Evolutionary conservation across 2,888 invertebrate genomes (phyloP).

Genomic region (Heliconius sara): DNA sequence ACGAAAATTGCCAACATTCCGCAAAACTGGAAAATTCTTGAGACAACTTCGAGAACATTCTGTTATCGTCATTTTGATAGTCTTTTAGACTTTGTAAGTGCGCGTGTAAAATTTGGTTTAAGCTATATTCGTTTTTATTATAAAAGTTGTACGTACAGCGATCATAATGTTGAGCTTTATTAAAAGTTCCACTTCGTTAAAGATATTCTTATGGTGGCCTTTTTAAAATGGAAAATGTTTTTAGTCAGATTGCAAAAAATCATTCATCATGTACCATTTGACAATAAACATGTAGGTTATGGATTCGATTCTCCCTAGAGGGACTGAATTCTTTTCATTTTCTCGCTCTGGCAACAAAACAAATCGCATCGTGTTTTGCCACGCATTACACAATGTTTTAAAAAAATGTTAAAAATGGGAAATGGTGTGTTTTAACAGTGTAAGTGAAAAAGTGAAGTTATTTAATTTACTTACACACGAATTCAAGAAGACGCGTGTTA

Average conservation of each 20-base stretch:
- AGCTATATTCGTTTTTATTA: conserved; percentile 34
- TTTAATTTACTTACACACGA: too few relatives aligned
- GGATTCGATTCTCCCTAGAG: not conserved
- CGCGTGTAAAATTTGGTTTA: conserved; percentile 22
- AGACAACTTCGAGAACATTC: conserved; percentile 33
- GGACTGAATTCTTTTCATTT: not conserved
- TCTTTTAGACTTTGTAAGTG: conserved; percentile 36
- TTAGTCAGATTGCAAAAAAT: not conserved
- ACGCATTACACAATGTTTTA: not conserved
- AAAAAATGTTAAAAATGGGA: not conserved
- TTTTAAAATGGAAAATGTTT: not conserved
- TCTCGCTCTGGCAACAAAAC: not conserved
- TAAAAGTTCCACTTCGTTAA: conserved; percentile 26
- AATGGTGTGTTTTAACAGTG: not conserved
- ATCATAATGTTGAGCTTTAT: conserved; percentile 24
- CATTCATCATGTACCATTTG: not conserved
- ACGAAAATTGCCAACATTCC: conserved; percentile 37
- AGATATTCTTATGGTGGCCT: conserved; percentile 9
- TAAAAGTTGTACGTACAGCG: conserved; percentile 17
- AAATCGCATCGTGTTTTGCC: not conserved
- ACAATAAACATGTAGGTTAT: not conserved
- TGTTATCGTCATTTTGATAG: conserved; percentile 36
- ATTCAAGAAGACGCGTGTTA: too few relatives aligned
- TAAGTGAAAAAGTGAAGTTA: too few relatives aligned
- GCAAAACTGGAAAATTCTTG: conserved; percentile 30